Conservation (phyloP, 2,113 vertebrate species). For the Sturnus vulgaris region DNA sequence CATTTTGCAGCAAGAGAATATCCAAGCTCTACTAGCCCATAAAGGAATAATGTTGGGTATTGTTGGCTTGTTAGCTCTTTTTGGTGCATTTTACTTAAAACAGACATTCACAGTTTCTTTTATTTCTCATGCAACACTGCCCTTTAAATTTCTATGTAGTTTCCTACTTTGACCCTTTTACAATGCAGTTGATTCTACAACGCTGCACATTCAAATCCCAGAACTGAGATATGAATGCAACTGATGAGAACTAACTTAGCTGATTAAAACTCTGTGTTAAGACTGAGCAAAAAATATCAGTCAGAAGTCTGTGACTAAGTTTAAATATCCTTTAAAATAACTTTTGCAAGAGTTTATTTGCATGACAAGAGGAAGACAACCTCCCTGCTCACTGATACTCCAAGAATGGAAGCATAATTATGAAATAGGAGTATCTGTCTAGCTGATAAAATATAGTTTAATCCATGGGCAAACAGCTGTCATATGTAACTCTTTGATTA, state of each 20-base stretch:
- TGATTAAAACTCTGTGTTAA: not conserved
- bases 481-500: not conserved
- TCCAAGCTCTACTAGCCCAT: not conserved
- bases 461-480: not conserved
- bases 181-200: not conserved
- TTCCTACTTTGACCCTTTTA: not conserved
- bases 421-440: not conserved
- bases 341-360: not conserved
- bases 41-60: not conserved
- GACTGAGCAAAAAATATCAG: not conserved
- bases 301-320: not conserved
- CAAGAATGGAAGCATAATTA: not conserved
- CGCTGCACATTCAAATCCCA: not conserved
- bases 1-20: not conserved
- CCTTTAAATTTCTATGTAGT: not conserved
- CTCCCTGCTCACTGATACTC: not conserved
- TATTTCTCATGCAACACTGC: not conserved
- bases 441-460: constrained; percentile 7
- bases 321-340: not conserved
- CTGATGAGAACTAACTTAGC: not conserved
- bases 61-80: not conserved
- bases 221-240: not conserved
- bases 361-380: not conserved
- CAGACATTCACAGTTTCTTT: not conserved
- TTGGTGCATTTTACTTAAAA: not conserved